A percentile compares a stretch with the other conserved stretches of the same genome.
Conservation (phyloP, 64 coral and sea anemone species). For the Dendronephthya gigantea region DNA sequence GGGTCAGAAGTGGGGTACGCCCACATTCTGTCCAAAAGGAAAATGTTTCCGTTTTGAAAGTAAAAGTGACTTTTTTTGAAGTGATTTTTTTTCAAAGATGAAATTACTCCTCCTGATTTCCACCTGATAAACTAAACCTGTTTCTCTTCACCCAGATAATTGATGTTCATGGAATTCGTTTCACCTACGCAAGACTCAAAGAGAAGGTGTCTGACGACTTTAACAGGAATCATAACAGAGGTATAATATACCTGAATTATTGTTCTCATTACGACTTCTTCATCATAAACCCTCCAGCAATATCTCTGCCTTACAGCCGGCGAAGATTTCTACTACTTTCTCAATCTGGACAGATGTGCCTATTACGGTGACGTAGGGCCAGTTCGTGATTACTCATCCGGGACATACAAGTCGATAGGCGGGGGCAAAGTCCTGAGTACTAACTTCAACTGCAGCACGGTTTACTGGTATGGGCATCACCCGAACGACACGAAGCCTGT, state of each 20-base stretch:
- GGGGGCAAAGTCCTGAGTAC: background rate
- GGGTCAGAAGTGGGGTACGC: too few relatives aligned
- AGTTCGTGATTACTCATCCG: background rate
- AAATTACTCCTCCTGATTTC: too few relatives aligned
- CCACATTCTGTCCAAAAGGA: too few relatives aligned
- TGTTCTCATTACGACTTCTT: background rate
- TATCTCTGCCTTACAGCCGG: background rate
- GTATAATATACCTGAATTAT: background rate
- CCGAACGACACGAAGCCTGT: background rate
- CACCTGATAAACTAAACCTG: too few relatives aligned
- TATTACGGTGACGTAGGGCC: background rate
- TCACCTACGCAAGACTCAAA: conserved; percentile 33
- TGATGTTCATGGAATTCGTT: conserved; percentile 40
- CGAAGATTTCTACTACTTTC: background rate
- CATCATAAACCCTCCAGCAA: background rate
- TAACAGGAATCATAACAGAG: background rate
- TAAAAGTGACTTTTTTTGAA: too few relatives aligned
- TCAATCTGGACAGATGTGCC: background rate
- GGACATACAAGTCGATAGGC: background rate
- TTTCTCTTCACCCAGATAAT: conserved; percentile 34
- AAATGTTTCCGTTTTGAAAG: too few relatives aligned
- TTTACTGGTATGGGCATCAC: background rate
- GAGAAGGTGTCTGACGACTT: conserved; percentile 16
- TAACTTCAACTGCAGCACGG: background rate
- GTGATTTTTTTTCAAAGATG: too few relatives aligned